Conservation (phyloP, 2,113 vertebrate species). For the Brachyistius frenatus region DNA sequence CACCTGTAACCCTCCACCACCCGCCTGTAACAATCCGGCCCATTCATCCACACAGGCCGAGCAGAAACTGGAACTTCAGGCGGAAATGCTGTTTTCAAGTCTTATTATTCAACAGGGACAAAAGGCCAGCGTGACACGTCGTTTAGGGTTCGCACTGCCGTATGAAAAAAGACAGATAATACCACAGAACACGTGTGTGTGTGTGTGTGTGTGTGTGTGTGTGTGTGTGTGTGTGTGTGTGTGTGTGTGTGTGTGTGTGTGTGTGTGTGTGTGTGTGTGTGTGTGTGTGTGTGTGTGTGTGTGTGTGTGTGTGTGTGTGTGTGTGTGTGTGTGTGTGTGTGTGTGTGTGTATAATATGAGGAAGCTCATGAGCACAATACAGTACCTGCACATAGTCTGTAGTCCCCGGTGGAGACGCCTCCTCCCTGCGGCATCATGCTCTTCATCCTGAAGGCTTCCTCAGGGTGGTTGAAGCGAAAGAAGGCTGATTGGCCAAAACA, state of each 20-base stretch:
- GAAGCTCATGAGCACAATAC: too few relatives aligned
- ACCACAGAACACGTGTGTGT: neutral
- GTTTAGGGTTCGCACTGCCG: neutral
- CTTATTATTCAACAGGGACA: slow-evolving; percentile 33
- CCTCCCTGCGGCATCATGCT: slow-evolving; percentile 89
- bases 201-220: too few relatives aligned
- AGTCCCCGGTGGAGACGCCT: slow-evolving; percentile 70
- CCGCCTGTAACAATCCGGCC: slow-evolving; percentile 25
- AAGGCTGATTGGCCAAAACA: slow-evolving; percentile 95
- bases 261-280: too few relatives aligned
- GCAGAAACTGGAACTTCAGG: slow-evolving; percentile 31
- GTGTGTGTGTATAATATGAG: neutral
- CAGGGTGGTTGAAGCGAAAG: slow-evolving; percentile 97
- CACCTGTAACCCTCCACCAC: slow-evolving; percentile 61
- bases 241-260: too few relatives aligned
- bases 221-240: too few relatives aligned
- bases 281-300: too few relatives aligned
- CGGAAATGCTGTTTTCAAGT: neutral
- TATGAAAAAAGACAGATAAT: slow-evolving; percentile 18
- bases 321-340: too few relatives aligned
- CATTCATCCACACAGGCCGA: slow-evolving; percentile 36
- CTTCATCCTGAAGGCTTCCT: slow-evolving; percentile 96
- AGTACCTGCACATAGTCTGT: slow-evolving; percentile 64
- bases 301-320: too few relatives aligned
- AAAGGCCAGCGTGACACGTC: slow-evolving; percentile 19